Evolutionary conservation across 1,140 invertebrate genomes (phyloP), one percentile per base, ranked within the genome.

Genomic region (Coptotermes formosanus): DNA sequence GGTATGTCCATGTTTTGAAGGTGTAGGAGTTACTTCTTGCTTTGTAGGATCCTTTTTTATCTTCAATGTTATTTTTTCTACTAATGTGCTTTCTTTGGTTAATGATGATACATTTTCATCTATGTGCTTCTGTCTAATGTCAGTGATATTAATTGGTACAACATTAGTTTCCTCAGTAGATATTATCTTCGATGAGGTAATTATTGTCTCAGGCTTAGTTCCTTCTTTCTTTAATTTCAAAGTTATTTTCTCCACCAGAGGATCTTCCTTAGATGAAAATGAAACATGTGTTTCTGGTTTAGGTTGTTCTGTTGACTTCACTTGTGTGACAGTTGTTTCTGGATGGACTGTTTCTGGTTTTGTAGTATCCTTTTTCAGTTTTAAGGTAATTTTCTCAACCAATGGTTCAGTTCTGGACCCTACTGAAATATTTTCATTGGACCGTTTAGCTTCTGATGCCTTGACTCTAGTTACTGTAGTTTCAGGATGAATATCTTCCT

Each of bases 21-120:
- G 4, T 75, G 25, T 8, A 30, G 64, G 64, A 75, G 8, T 25
- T 75, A 75, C 64, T 75, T 75, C 64, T 75, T 48, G 64, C 19
- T 69, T 81, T 43, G 30, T 21, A 82, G 55, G 55, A 82, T 85
- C 85, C 85, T 85, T 85, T 75, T 85, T 85, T 82, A 85, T 30
- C 38, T 85, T 85, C 75, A 85, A 45, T 32, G 85, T 85, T 59
- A 85, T 85, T 85, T 85, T 85, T 44, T 84, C 83, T n/a, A 84
- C 83, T 25, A 84, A 6, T 84, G 45, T 84, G n/a, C 38, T 55
- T 84, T 45, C 43, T 84, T n/a, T 75, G 14, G 64, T 75, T 55
- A 55, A 21, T 30, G 64, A 25, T 75, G 64, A 2, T n/a, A 75
- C n/a, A 30, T 30, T 75, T n/a, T 9, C 64, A 14, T 75, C 64